Evolutionary conservation across 2,797 vertebrate genomes (phyloP).

Genomic region (Ibycter americanus): DNA sequence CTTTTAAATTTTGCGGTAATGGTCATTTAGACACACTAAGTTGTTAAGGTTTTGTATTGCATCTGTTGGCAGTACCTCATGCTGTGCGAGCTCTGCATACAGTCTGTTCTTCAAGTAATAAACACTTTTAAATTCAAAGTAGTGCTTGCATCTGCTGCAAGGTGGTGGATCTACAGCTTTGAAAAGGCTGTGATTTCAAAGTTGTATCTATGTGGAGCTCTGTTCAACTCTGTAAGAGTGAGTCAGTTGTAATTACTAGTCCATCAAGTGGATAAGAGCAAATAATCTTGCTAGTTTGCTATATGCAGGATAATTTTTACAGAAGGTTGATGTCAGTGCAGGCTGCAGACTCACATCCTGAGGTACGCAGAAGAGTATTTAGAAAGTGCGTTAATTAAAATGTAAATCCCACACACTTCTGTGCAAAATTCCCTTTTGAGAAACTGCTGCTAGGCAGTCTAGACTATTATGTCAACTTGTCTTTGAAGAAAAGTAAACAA

Average conservation of each 20-base stretch:
- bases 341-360: background rate
- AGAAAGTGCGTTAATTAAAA: constrained; percentile 32
- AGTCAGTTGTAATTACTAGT: background rate
- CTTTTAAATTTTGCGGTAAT: background rate
- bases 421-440: constrained; percentile 17
- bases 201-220: background rate
- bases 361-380: background rate
- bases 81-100: background rate
- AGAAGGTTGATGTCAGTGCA: background rate
- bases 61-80: background rate
- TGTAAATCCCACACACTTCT: constrained; percentile 35
- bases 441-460: constrained; percentile 45
- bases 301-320: background rate
- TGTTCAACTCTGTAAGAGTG: background rate
- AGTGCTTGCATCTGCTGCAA: background rate
- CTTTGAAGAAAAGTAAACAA: constrained; percentile 66
- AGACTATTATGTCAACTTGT: constrained; percentile 59
- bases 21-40: background rate
- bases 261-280: background rate
- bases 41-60: background rate
- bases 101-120: background rate
- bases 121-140: background rate
- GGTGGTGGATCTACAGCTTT: background rate
- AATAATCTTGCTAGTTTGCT: background rate
- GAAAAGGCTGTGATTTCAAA: background rate